These are phyloP conservation scores for Macropus fuliginosus DNA, from an alignment of 2,797 vertebrate genomes.

Conservation along the genomic window DNA sequence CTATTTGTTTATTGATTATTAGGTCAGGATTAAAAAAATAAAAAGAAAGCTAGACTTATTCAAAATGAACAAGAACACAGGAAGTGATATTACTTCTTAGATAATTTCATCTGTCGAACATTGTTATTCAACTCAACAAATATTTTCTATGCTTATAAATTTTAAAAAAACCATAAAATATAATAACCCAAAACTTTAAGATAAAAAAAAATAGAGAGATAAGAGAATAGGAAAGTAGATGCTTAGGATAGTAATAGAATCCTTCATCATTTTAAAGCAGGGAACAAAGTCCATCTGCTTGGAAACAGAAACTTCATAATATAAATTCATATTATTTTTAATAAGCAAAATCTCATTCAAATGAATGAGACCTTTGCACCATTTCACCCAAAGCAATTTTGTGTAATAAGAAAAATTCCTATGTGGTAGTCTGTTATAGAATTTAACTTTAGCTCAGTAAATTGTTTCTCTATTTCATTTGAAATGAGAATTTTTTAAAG, in stretches of 20 bases:
- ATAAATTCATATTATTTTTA: slow-evolving; percentile 77
- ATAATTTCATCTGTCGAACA: not conserved
- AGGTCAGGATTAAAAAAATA: not conserved
- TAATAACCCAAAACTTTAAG: slow-evolving; percentile 23
- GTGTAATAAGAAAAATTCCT: slow-evolving; percentile 79
- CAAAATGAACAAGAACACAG: not conserved
- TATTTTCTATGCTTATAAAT: not conserved
- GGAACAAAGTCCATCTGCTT: slow-evolving; percentile 50
- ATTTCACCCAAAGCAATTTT: slow-evolving; percentile 81
- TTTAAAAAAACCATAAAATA: slow-evolving; percentile 11
- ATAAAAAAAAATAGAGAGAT: slow-evolving; percentile 3
- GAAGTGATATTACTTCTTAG: not conserved
- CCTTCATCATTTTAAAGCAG: slow-evolving; percentile 53
- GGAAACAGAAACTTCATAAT: slow-evolving; percentile 59
- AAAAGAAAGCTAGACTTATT: not conserved
- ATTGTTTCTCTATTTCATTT: slow-evolving; percentile 72
- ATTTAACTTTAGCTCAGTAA: slow-evolving; percentile 70
- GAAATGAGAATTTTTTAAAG: slow-evolving; percentile 71
- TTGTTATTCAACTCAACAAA: not conserved
- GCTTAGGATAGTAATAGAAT: not conserved
- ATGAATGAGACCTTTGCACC: slow-evolving; percentile 80
- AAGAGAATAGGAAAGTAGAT: slow-evolving; percentile 17
- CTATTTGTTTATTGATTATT: not conserved
- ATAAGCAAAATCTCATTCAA: slow-evolving; percentile 80
- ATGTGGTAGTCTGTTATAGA: slow-evolving; percentile 68